Percentiles rank a stretch among this genome's conserved stretches.
phyloP scores from a whole-genome alignment of 2,888 invertebrate species.

The Drosophila sordidula region DNA sequence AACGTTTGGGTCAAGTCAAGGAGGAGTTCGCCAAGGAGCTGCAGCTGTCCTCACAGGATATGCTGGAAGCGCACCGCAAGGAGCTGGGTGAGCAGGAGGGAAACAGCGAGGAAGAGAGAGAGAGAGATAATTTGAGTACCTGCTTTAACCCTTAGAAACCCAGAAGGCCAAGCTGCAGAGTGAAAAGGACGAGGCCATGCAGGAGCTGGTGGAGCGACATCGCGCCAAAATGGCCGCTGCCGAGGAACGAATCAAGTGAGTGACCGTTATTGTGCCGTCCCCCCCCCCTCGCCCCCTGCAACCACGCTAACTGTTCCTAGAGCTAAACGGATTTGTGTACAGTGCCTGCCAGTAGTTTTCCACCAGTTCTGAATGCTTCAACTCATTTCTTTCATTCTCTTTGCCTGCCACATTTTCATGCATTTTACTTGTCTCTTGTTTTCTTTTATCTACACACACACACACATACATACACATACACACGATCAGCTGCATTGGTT shows the following conservation, averaged over 20 bases:
- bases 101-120: too few relatives aligned
- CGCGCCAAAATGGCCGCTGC: conserved; percentile 84
- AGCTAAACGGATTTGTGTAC: background rate
- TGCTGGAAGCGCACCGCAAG: conserved; percentile 88
- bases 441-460: conserved; percentile 26
- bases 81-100: conserved; percentile 87
- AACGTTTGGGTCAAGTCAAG: conserved; percentile 86
- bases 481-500: conserved; percentile 72
- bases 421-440: conserved; percentile 55
- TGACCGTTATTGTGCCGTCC: conserved; percentile 9
- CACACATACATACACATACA: conserved; percentile 5
- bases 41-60: conserved; percentile 87
- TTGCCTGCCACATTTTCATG: conserved; percentile 28
- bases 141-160: conserved; percentile 56
- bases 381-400: conserved; percentile 4
- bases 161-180: conserved; percentile 87
- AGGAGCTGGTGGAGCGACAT: conserved; percentile 86
- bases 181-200: conserved; percentile 87
- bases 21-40: conserved; percentile 84
- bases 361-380: conserved; percentile 7
- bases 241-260: conserved; percentile 86
- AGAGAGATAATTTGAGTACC: background rate
- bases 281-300: background rate
- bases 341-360: conserved; percentile 13
- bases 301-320: conserved; percentile 24